Evolutionary conservation across 2,113 vertebrate genomes (phyloP).

Genomic region (human): GRCh38 chr5:137348501-137349000

Average conservation of each 20-base stretch:
- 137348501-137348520: conserved; percentile 14
- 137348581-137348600: conserved; percentile 61
- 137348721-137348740: conserved; percentile 43
- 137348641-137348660: conserved; percentile 46
- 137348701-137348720: conserved; percentile 31
- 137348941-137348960: conserved; percentile 62
- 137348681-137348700: conserved; percentile 65
- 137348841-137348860: conserved; percentile 80
- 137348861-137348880: conserved; percentile 80
- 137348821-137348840: conserved; percentile 80
- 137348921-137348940: conserved; percentile 28
- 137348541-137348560: conserved; percentile 24
- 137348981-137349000: conserved; percentile 59
- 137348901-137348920: conserved; percentile 82
- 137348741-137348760: conserved; percentile 61
- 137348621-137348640: neutral
- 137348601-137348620: conserved; percentile 58
- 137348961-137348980: conserved; percentile 16
- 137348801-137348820: conserved; percentile 71
- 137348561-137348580: conserved; percentile 48
- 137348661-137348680: conserved; percentile 49
- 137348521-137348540: conserved; percentile 53
- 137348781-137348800: conserved; percentile 64
- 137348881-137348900: conserved; percentile 77
- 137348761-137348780: conserved; percentile 71